Evolutionary conservation across 2,888 invertebrate genomes (phyloP), one percentile per base, ranked within the genome.

Genomic region (Ptychoptera contaminata): DNA sequence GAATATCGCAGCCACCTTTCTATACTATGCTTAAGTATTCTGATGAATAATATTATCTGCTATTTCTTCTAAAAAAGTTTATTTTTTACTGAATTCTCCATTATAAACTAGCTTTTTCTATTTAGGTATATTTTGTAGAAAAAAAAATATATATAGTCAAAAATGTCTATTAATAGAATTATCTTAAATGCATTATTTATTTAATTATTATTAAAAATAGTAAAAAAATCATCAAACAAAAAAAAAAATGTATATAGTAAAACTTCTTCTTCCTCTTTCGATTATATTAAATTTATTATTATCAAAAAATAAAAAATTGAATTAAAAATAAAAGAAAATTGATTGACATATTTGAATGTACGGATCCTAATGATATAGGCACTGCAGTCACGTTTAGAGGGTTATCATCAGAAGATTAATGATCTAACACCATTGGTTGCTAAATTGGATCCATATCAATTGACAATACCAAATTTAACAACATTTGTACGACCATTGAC

Each of bases 361-460:
- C 23, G 23, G 23, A 23, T 23, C 23, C 23, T 23, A 23, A 23
- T 23, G 23, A 23, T 71, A 73, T 76, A 79, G 79, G 77, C 75
- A 67, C 67, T 70, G 65, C 73, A 70, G 63, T 67, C 68, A 62
- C 68, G 69, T 67, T 70, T 74, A 67, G 76, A 76, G 65, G 73
- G 72, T 70, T 71, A 67, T 69, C 71, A 72, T 69, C 76, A 76
- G 68, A 77, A 76, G 67, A 78, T 79, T 70, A 75, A 76, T 72
- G 72, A 73, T 65, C 74, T 82, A 69, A 73, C 74, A 64, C 73
- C 74, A 67, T 70, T 74, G 65, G 78, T 82, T 68, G 77, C 76
- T 70, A 73, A 72, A 64, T 68, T 80, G 73, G 86, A 86, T 72
- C 82, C 85, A 58, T 75, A 79, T 64, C 64, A 56, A 62, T 72